Evolutionary conservation across 2,888 invertebrate genomes (phyloP), one percentile per base, ranked within the genome.

Genomic region (Onthophagus sagittarius): DNA sequence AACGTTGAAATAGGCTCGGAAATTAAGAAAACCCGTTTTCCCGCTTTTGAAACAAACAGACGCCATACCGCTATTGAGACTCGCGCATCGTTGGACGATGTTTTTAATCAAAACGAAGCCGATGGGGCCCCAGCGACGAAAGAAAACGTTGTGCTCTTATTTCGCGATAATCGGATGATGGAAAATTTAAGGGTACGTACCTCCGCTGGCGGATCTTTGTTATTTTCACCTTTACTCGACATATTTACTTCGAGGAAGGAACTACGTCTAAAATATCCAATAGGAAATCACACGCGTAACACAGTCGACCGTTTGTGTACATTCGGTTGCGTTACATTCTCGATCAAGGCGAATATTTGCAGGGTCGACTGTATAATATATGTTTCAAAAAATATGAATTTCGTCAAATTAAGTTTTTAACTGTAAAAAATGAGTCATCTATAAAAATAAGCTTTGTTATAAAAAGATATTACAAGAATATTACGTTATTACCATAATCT

Each of bases 221-320:
- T 79, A 78, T 84, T 85, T 83, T 85, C 85, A 79, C 84, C 83
- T 80, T 85, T 85, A 77, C 83, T 84, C 79, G 86, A 85, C 86
- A 86, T 86, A 80, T 82, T 81, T 73, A 80, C 82, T 82, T 81
- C 81, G 83, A 81, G 80, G 39, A 53, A 53, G 39, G 39, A 53
- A 82, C 83, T 83, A 84, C 84, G 83, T 84, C 84, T 81, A 83
- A 80, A 84, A 84, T 82, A 80, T 81, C 83, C 83, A 83, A 83
- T 83, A 80, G 81, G 80, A 82, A 83, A 81, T 82, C 82, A 82
- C 82, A 83, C 82, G 82, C 83, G 82, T 82, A 81, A 81, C 79
- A 77, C 79, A 80, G 78, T 78, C 77, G 78, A 31, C 79, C 82
- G 82, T 15, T 53, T 53, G 39, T 53, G 77, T 74, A 63, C 69